Evolutionary conservation across 2,797 vertebrate genomes (phyloP), one percentile per base, ranked within the genome.

Genomic region (Epinephelus coioides): DNA sequence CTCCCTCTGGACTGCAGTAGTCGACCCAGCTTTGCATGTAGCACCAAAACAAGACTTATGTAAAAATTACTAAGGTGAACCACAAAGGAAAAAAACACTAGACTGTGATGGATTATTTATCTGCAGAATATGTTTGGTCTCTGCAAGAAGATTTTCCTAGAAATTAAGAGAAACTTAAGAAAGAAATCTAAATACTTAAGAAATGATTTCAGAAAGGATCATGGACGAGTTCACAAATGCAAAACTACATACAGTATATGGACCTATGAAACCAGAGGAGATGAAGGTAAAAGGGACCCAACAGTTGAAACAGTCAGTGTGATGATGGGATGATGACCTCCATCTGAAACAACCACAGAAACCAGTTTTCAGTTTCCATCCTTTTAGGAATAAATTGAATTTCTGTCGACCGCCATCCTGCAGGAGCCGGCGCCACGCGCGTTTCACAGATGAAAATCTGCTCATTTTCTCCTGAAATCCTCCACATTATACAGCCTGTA

Each of bases 381-480:
- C 67, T 56, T 65, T 69, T 17, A 68, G 11, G 14, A 65, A 51
- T 40, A 67, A 51, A 79, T 75, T 12, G 6, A 25, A 81, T 83
- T 72, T 56, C 23, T 68, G 47, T 77, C 40, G 30, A 67, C 40
- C n/a, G 0, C 34, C n/a, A 3, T 50, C 21, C 40, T 69, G 47
- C 71, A 72, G 55, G 1, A 62, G 30, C 46, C 18, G 59, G 18
- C n/a, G 17, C 63, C 47, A 0, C 1, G 49, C 46, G 49, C 3
- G 6, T 44, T 59, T 60, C 18, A 40, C 49, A 69, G 65, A 72
- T 47, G 34, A 64, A 83, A 72, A 76, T 54, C 60, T 47, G 57
- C 50, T 56, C 13, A 21, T 57, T 79, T 73, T 40, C 14, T 11
- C 47, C 53, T 6, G 9, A 77, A 64, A 40, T 15, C 11, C 11